These are phyloP conservation scores for Cylas formicarius DNA, from an alignment of 1,140 invertebrate species.

Conservation along the genomic window DNA sequence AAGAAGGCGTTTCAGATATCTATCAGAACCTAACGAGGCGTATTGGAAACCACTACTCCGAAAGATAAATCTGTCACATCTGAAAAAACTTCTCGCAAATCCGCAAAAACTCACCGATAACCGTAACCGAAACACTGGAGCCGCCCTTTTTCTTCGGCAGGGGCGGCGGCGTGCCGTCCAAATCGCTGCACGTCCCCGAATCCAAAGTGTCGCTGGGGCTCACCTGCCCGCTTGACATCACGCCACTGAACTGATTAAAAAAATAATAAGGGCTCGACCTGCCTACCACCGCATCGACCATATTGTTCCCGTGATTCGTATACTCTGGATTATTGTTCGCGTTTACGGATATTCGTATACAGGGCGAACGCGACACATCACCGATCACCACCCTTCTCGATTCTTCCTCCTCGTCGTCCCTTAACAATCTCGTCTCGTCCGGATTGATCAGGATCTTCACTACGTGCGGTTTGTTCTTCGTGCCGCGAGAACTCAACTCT, in stretches of 20 bases:
- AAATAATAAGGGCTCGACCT: conserved; percentile 48
- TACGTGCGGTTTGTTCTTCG: conserved; percentile 18
- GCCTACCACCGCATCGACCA: conserved; percentile 23
- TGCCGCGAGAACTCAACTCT: conserved; percentile 15
- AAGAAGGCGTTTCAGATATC: no score
- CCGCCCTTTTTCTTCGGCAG: conserved; percentile 56
- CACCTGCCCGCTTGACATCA: conserved; percentile 69
- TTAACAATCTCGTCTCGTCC: conserved; percentile 16
- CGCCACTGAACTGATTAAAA: conserved; percentile 41
- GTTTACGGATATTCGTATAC: conserved; percentile 1
- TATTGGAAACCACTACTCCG: no score
- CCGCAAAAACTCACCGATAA: conserved; percentile 35
- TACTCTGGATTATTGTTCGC: conserved; percentile 17
- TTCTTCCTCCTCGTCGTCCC: conserved; percentile 5
- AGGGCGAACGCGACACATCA: conserved; percentile 3
- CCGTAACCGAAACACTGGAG: conserved; percentile 42
- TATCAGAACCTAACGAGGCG: no score
- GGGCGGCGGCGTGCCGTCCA: conserved; percentile 67
- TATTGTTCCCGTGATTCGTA: conserved; percentile 12
- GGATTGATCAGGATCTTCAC: conserved; percentile 27
- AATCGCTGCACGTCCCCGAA: conserved; percentile 74
- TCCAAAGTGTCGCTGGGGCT: conserved; percentile 71
- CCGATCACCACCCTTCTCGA: conserved; percentile 14
- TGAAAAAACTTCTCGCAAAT: no score
- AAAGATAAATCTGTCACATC: no score